These are phyloP conservation scores for Holocentrus rufus DNA, from an alignment of 2,797 vertebrate species.

Conservation along the genomic window DNA sequence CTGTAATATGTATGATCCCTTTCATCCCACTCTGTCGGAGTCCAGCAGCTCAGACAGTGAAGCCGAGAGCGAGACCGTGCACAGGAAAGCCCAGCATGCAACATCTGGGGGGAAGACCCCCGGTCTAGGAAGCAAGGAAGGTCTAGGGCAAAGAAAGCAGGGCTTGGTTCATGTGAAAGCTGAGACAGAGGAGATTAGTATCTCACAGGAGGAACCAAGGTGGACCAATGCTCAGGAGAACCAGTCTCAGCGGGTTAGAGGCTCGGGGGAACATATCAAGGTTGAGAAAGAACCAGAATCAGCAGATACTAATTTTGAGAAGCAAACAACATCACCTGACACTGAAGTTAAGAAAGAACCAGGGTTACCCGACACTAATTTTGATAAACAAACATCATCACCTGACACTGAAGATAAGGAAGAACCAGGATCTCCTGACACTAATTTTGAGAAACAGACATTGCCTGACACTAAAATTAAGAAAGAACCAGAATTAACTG, in stretches of 20 bases:
- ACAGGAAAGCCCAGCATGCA: conserved; percentile 21
- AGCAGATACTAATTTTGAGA: conserved; percentile 6
- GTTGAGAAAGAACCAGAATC: conserved; percentile 61
- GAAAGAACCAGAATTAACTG: no score
- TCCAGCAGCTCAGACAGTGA: conserved; percentile 83
- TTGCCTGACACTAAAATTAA: no score
- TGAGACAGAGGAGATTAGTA: conserved; percentile 51
- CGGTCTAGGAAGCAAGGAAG: conserved; percentile 26
- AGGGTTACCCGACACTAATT: conserved; percentile 28
- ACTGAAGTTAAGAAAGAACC: conserved; percentile 39
- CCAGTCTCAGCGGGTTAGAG: conserved; percentile 8
- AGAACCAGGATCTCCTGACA: conserved; percentile 60
- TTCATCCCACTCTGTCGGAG: conserved; percentile 94
- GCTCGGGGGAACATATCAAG: conserved; percentile 28
- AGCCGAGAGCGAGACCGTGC: conserved; percentile 44
- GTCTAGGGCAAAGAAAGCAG: conserved; percentile 22
- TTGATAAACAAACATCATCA: conserved; percentile 36
- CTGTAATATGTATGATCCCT: conserved; percentile 94
- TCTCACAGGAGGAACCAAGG: conserved; percentile 44
- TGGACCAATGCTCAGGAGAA: conserved; percentile 35
- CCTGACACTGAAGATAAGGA: conserved; percentile 57
- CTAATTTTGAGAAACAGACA: no score
- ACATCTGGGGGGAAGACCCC: conserved; percentile 10
- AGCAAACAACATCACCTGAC: conserved; percentile 10
- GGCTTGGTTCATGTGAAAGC: conserved; percentile 54